Evolutionary conservation across 2,888 invertebrate genomes (phyloP).

Genomic region (Choreutis nemorana): DNA sequence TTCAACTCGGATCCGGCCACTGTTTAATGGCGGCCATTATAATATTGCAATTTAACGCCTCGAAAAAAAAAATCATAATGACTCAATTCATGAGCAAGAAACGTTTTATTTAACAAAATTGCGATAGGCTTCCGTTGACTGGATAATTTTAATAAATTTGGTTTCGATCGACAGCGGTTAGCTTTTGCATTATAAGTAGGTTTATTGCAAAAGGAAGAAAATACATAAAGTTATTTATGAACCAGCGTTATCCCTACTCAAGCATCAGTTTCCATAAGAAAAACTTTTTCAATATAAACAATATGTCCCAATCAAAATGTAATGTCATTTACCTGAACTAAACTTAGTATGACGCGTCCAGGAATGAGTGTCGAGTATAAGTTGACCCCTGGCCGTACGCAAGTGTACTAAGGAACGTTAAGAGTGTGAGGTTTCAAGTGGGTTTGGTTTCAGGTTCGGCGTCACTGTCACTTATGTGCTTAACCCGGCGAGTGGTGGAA

Average conservation of each 20-base stretch:
- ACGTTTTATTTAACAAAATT: too few species aligned
- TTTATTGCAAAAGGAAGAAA: not conserved
- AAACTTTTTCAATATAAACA: not conserved
- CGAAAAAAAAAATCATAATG: constrained; percentile 45
- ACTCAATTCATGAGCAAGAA: constrained; percentile 49
- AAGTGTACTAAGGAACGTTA: constrained; percentile 5
- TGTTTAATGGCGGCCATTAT: constrained; percentile 42
- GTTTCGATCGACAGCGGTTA: constrained; percentile 2
- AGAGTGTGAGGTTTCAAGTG: constrained; percentile 11
- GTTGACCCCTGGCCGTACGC: constrained; percentile 19
- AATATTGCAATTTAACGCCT: constrained; percentile 47
- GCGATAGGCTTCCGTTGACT: constrained; percentile 25
- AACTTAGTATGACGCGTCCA: constrained; percentile 31
- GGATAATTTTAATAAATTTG: constrained; percentile 23
- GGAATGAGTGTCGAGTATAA: constrained; percentile 27
- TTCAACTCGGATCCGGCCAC: constrained; percentile 23
- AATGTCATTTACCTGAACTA: constrained; percentile 49
- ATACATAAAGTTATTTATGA: not conserved
- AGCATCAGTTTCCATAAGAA: not conserved
- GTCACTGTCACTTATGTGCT: constrained; percentile 67
- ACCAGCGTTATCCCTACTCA: not conserved
- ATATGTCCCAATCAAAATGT: constrained; percentile 38
- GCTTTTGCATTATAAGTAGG: not conserved
- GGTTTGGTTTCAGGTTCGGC: constrained; percentile 31
- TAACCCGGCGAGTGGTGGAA: constrained; percentile 65